These are phyloP conservation scores for Argyra leucocephala DNA, from an alignment of 2,888 invertebrate species.

Conservation along the genomic window DNA sequence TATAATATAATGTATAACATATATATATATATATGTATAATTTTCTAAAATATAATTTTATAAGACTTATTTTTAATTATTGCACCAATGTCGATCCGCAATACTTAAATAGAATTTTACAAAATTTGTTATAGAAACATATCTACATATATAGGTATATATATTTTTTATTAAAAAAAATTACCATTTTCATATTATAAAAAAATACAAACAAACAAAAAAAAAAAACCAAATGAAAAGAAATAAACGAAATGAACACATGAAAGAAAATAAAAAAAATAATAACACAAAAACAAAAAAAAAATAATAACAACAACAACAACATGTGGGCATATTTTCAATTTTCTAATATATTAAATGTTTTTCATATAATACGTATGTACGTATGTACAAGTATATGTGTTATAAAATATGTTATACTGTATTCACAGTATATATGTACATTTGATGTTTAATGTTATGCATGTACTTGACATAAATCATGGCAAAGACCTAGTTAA, in stretches of 20 bases:
- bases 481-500: conserved; percentile 22
- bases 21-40: no score
- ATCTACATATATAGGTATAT: no score
- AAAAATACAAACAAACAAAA: background rate
- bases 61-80: no score
- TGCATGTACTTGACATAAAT: conserved; percentile 23
- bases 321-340: background rate
- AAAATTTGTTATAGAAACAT: no score
- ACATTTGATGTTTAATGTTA: conserved; percentile 10
- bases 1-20: no score
- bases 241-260: background rate
- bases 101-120: no score
- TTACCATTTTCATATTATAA: background rate
- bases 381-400: background rate
- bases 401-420: background rate
- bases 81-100: no score
- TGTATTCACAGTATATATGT: no score
- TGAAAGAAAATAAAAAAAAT: background rate
- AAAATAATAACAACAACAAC: background rate
- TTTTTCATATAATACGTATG: background rate
- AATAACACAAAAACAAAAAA: background rate
- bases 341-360: background rate
- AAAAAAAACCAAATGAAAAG: background rate
- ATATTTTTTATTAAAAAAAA: no score
- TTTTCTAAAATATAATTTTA: no score